Conservation (phyloP, 2,797 vertebrate species). For the Acanthopagrus latus region DNA sequence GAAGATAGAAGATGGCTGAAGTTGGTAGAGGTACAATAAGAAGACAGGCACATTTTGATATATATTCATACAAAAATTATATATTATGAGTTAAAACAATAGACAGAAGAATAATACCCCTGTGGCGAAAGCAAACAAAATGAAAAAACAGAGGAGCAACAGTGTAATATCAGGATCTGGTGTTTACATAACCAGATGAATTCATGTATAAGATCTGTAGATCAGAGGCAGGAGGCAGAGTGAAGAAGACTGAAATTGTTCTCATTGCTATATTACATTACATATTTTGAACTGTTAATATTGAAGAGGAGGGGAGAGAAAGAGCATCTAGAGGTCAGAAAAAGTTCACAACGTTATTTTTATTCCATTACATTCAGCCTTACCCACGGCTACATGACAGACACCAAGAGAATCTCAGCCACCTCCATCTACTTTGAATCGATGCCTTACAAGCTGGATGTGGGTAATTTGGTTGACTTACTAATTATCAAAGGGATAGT, state of each 20-base stretch:
- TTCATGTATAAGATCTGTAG: neutral
- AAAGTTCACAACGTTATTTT: neutral
- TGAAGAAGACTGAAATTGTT: neutral
- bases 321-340: neutral
- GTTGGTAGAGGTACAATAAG: neutral
- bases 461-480: conserved; percentile 80
- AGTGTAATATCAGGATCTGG: neutral
- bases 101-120: neutral
- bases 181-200: neutral
- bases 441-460: conserved; percentile 94
- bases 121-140: neutral
- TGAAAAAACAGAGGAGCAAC: neutral
- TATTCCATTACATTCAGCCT: conserved; percentile 79
- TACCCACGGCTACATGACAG: conserved; percentile 95
- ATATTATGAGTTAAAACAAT: neutral
- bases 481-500: neutral
- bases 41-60: neutral
- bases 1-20: neutral
- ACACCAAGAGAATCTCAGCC: conserved; percentile 91
- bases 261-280: neutral
- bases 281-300: neutral
- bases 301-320: neutral
- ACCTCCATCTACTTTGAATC: conserved; percentile 97
- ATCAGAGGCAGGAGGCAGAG: neutral
- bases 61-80: neutral